Evolutionary conservation across 2,113 vertebrate species (phyloP), one percentile per base, ranked within the genome.

Genomic region (Bucco capensis): DNA sequence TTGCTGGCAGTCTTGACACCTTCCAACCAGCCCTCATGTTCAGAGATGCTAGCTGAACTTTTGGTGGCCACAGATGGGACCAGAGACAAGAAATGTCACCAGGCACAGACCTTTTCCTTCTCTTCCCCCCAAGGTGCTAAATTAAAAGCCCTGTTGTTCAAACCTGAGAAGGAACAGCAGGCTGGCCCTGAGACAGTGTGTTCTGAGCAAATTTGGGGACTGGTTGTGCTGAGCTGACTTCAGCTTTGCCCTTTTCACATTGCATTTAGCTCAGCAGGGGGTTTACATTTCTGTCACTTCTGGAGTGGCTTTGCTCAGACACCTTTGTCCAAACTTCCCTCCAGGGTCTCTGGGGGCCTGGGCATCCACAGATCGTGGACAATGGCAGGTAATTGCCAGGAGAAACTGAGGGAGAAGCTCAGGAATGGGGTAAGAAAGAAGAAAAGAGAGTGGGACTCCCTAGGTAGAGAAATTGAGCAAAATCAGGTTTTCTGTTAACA

Each of bases 201-300:
- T 14, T 78, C 69, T 4, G 60, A 65, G 74, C 57, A 50, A 10
- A 21, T 30, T 31, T 3, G 9, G 54, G 25, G 65, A 31, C 67
- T 22, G 70, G 64, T 38, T 57, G 51, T 58, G 73, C 74, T 71
- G 50, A 78, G 89, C 81, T 82, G 81, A 64, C 86, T 95, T 69
- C 44, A 76, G 86, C 67, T 81, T 82, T 95, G 87, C 89, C 91
- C 94, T 91, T 91, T 95, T 61, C 92, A 77, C 0, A 1, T 76
- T 44, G 61, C 42, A 19, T 92, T 94, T 67, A 49, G n/a, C 78
- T 85, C 92, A 88, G 90, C n/a, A 14, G 83, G 58, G 58, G 42
- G 66, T 93, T 70, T 71, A 70, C 47, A 6, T 82, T 94, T 96
- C 42, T 74, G 51, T 67, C 83, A 23, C 76, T 92, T 90, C 62